Base-by-base conservation (phyloP, 2,888 invertebrate genomes). In the Didymodactylos carnosus region DNA sequence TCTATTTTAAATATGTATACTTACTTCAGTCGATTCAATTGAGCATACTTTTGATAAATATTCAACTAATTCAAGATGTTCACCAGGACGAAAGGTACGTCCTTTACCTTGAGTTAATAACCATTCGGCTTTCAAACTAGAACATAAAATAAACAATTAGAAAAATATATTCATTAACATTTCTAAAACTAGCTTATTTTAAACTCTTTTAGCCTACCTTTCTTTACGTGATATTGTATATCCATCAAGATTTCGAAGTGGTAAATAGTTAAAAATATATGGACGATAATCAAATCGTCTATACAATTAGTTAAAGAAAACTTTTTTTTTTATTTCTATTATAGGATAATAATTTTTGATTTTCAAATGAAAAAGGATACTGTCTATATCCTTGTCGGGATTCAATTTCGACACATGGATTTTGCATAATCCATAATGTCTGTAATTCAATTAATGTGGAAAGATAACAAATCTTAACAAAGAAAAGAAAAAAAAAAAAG, bases 71-170 rank as follows among this genome's bases (percentile, higher is more conserved):
- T 89, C 88, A 19, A 87, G 85, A 79, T 94, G 93, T 80, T 93
- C 91, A 0, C 93, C 93, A 13, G 80, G 78, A 74, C 90, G 88
- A 85, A 89, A 93, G 82, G 91, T 90, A 76, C 92, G 87, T 0
- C 93, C 94, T 79, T 91, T 88, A 69, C 94, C 94, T 86, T 94
- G 94, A 77, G 92, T 92, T 84, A 92, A 93, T 75, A 94, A 85
- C 94, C 94, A 94, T 82, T 94, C 94, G 0, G 92, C 93, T 85
- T 91, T 90, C 78, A 93, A 86, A 82, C 93, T 92, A 82, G 39
- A 78, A 77, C 41, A 69, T 73, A 62, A 75, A n/a, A 43, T 11
- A 70, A 69, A 43, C 19, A 6, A 39, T 39, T 16, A 25, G 29
- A 51, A 72, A 39, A n/a, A 73, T 29, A 49, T 29, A 29, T n/a